These are phyloP conservation scores for Xestia rhomboidea DNA, from an alignment of 2,888 invertebrate genomes.

Conservation along the genomic window DNA sequence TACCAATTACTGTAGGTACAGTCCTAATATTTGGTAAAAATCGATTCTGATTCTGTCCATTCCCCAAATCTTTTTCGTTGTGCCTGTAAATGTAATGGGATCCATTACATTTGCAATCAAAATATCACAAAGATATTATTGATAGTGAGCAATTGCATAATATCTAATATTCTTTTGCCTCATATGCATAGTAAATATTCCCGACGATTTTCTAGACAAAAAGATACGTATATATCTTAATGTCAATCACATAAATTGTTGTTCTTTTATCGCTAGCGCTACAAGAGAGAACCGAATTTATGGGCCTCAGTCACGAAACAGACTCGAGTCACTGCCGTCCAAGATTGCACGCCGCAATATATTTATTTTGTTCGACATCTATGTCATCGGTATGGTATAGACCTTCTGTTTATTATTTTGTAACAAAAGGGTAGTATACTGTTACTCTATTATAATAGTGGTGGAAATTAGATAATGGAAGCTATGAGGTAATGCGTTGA, in stretches of 20 bases:
- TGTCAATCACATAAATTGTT: slow-evolving; percentile 48
- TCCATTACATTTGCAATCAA: background rate
- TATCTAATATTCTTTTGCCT: background rate
- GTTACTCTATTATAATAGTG: slow-evolving; percentile 28
- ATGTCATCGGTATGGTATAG: background rate
- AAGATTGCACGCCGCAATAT: slow-evolving; percentile 31
- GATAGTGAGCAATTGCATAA: background rate
- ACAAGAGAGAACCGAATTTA: slow-evolving; percentile 36
- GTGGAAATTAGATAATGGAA: slow-evolving; percentile 35
- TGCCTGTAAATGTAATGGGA: background rate
- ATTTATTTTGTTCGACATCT: slow-evolving; percentile 5
- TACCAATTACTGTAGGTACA: no score
- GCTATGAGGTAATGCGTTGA: slow-evolving; percentile 11
- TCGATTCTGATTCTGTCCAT: background rate
- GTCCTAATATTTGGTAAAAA: background rate
- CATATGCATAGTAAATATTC: slow-evolving; percentile 20
- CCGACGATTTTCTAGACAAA: background rate
- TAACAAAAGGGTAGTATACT: background rate
- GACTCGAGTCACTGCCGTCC: slow-evolving; percentile 27
- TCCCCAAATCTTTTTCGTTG: background rate
- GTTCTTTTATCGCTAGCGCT: slow-evolving; percentile 40
- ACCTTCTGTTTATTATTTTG: slow-evolving; percentile 26
- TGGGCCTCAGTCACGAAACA: slow-evolving; percentile 42
- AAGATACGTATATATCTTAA: slow-evolving; percentile 37
- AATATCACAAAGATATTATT: background rate